phyloP scores from a whole-genome alignment of 2,888 invertebrate genomes.

The Torymus aiolomorphi region DNA sequence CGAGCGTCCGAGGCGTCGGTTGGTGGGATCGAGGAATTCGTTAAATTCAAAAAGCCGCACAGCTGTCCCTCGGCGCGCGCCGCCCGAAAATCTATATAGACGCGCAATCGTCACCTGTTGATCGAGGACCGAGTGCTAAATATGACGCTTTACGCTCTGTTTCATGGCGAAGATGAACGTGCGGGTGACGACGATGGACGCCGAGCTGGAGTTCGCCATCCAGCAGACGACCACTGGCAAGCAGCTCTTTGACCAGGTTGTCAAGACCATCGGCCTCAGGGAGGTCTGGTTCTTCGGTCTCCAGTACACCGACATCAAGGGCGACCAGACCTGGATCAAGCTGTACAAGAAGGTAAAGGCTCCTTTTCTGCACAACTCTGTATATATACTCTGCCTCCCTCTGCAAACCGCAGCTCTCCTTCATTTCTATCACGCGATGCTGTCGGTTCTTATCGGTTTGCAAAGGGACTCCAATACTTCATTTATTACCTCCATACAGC shows the following conservation, averaged over 20 bases:
- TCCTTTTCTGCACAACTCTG: background rate
- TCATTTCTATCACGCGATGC: too few relatives aligned
- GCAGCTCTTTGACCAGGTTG: conserved; percentile 99
- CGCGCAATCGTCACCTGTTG: background rate
- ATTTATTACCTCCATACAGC: too few relatives aligned
- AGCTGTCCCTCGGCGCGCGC: too few relatives aligned
- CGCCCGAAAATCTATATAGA: too few relatives aligned
- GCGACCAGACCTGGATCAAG: conserved; percentile 98
- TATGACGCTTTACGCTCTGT: background rate
- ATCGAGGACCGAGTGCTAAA: background rate
- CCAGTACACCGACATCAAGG: conserved; percentile 98
- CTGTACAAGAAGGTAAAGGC: conserved; percentile 97
- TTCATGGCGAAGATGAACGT: conserved; percentile 90
- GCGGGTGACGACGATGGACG: conserved; percentile 99
- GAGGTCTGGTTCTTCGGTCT: conserved; percentile 99
- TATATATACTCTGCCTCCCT: background rate
- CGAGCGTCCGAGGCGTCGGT: conserved; percentile 3
- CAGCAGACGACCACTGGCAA: conserved; percentile 99
- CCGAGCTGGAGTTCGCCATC: conserved; percentile 99
- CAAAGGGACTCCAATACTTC: too few relatives aligned
- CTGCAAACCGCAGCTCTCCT: too few relatives aligned
- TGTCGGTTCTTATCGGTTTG: too few relatives aligned
- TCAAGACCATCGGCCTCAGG: conserved; percentile 98
- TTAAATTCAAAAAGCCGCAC: conserved; percentile 4
- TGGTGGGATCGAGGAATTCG: background rate